These are phyloP conservation scores for Myiagra hebetior DNA, from an alignment of 2,113 vertebrate species.

Conservation along the genomic window DNA sequence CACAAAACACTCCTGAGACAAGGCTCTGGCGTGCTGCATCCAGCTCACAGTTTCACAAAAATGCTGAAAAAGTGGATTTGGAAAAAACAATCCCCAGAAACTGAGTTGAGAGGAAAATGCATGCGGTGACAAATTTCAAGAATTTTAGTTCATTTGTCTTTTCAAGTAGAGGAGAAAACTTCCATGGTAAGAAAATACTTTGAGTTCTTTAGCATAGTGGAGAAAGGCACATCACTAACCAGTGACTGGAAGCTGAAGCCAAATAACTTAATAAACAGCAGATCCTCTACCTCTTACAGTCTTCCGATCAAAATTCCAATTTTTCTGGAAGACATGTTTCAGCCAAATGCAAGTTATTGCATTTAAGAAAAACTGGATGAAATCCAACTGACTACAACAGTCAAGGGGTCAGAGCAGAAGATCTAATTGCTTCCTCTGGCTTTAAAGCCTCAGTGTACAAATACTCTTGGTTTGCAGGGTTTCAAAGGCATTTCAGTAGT, in stretches of 20 bases:
- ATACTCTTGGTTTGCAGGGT: neutral
- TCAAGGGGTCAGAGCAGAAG: neutral
- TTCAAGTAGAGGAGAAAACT: neutral
- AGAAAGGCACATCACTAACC: slow-evolving; percentile 1
- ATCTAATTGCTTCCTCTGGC: slow-evolving; percentile 15
- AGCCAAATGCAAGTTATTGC: neutral
- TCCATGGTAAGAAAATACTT: neutral
- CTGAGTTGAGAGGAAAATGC: neutral
- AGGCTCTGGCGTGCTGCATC: neutral
- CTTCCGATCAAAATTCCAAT: neutral
- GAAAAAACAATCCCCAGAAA: neutral
- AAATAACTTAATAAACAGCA: slow-evolving; percentile 27
- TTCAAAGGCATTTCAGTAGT: neutral
- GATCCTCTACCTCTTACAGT: neutral
- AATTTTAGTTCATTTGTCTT: neutral
- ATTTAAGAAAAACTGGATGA: neutral
- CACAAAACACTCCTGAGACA: neutral
- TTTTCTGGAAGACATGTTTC: neutral
- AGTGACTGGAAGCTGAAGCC: neutral
- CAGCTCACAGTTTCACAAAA: neutral
- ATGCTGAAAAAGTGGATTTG: neutral
- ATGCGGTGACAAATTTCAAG: neutral
- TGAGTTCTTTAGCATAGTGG: neutral
- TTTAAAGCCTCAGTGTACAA: neutral
- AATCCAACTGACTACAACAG: neutral